These are phyloP conservation scores for Xiphorhynchus erythropygius DNA, from an alignment of 2,797 vertebrate genomes.

Conservation along the genomic window DNA sequence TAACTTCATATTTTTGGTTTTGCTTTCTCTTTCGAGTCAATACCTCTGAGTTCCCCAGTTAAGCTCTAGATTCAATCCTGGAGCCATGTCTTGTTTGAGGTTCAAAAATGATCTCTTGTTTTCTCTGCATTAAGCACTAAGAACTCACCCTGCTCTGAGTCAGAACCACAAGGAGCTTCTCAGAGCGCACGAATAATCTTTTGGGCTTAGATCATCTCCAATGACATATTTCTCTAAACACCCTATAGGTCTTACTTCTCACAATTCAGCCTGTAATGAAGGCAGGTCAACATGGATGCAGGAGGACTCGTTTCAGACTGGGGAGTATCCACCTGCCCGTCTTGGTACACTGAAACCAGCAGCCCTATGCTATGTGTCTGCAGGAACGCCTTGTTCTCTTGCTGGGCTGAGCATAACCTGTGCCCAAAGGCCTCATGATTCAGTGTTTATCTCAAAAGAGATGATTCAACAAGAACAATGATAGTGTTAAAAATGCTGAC, in stretches of 20 bases:
- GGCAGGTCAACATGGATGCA: not conserved
- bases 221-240: not conserved
- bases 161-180: not conserved
- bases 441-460: not conserved
- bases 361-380: not conserved
- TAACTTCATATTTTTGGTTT: not conserved
- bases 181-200: not conserved
- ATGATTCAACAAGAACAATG: not conserved
- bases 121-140: not conserved
- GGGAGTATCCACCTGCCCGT: not conserved
- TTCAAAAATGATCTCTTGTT: not conserved
- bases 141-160: not conserved
- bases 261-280: not conserved
- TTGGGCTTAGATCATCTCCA: not conserved
- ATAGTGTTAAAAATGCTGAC: not conserved
- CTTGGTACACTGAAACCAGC: rapidly evolving
- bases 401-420: not conserved
- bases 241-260: not conserved
- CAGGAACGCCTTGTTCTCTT: not conserved
- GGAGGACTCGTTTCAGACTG: not conserved
- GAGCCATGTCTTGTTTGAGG: not conserved
- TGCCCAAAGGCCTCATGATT: not conserved
- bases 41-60: not conserved
- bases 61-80: not conserved
- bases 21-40: not conserved